A percentile compares a stretch with the other conserved stretches of the same genome.
Evolutionary conservation across 2,888 invertebrate species (phyloP).

Genomic region (Digitonthophagus gazella): DNA sequence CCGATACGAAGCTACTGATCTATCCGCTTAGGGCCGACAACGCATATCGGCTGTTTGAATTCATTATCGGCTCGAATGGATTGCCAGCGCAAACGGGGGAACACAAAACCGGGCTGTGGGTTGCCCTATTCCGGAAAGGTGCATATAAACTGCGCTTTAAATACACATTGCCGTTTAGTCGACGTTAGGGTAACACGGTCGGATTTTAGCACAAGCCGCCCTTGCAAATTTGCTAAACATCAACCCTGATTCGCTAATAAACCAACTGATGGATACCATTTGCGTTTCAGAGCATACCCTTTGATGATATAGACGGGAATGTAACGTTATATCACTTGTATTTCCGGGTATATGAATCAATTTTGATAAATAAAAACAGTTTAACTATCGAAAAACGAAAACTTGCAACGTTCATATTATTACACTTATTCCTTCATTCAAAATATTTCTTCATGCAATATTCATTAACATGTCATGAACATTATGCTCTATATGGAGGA

Average conservation of each 20-base stretch:
- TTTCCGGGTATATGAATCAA: too few relatives aligned
- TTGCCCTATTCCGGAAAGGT: neutral
- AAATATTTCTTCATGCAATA: neutral
- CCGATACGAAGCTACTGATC: neutral
- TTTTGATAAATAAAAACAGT: too few relatives aligned
- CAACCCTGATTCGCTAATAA: neutral
- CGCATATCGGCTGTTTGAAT: neutral
- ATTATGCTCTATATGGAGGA: neutral
- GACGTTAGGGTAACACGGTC: neutral
- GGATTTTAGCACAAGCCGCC: neutral
- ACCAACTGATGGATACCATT: neutral
- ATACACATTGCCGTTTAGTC: neutral
- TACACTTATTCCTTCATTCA: too few relatives aligned
- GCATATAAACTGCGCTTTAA: neutral
- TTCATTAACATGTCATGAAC: neutral
- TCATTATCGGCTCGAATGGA: neutral
- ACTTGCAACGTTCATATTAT: too few relatives aligned
- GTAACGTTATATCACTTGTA: neutral
- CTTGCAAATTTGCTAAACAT: neutral
- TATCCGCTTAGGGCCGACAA: neutral
- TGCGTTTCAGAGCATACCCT: neutral
- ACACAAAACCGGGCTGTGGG: neutral
- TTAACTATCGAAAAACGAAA: too few relatives aligned
- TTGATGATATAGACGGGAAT: neutral
- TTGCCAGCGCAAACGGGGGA: neutral